These are phyloP conservation scores for Holotrichia oblita DNA, from an alignment of 1,140 invertebrate genomes.

Conservation along the genomic window DNA sequence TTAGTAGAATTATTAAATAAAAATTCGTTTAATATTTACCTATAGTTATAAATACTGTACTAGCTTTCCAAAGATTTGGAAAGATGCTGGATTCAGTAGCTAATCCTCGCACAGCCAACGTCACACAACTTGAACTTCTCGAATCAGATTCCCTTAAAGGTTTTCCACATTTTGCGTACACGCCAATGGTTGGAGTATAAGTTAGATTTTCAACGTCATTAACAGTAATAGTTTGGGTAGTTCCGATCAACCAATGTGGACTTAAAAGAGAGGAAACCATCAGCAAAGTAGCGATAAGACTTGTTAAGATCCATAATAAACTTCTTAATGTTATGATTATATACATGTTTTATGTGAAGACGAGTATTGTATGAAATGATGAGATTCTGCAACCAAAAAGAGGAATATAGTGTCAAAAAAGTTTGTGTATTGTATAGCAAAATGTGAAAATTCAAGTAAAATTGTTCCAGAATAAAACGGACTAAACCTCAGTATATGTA, in stretches of 20 bases:
- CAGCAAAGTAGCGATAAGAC: slow-evolving; percentile 76
- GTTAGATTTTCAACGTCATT: slow-evolving; percentile 63
- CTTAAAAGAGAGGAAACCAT: slow-evolving; percentile 81
- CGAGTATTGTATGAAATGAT: background rate
- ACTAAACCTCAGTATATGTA: too few species aligned
- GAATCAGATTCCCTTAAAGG: slow-evolving; percentile 65
- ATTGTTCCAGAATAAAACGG: too few species aligned
- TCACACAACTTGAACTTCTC: slow-evolving; percentile 66
- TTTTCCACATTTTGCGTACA: slow-evolving; percentile 77
- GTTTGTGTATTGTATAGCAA: slow-evolving; percentile 40
- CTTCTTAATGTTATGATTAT: slow-evolving; percentile 85
- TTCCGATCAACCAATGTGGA: slow-evolving; percentile 81
- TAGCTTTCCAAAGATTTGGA: slow-evolving; percentile 81
- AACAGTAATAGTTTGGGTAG: slow-evolving; percentile 63
- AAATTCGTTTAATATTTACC: slow-evolving; percentile 55
- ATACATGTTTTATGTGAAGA: slow-evolving; percentile 66
- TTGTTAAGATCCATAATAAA: slow-evolving; percentile 81
- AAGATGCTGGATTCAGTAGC: slow-evolving; percentile 76
- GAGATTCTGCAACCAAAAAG: slow-evolving; percentile 3
- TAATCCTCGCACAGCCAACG: slow-evolving; percentile 76
- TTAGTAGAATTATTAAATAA: background rate
- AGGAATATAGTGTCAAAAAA: background rate
- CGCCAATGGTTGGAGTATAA: slow-evolving; percentile 75
- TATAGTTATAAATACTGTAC: slow-evolving; percentile 76
- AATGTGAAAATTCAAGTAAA: too few species aligned